Base-by-base conservation (phyloP, 2,888 invertebrate genomes). In the Tachina fera region DNA sequence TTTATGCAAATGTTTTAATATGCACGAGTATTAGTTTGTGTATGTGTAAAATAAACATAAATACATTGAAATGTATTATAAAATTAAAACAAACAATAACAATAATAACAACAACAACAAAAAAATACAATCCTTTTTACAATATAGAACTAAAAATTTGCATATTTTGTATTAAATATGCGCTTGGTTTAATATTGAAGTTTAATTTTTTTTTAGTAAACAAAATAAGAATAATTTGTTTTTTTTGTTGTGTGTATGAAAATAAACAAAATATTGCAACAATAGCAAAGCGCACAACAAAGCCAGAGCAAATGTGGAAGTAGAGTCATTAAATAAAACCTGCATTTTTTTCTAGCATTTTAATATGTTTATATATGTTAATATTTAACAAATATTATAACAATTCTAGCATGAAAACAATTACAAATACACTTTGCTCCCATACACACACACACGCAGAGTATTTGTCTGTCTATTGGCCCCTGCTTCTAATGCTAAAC, bases 331-430 rank as follows among this genome's bases (percentile, higher is more conserved):
- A 74, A 63, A 51, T 43, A 41, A 67, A 72, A 53, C 31, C 49
- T 16, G 68, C 61, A 75, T 61, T 77, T 74, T 76, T 31, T 67
- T 49, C 19, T 41, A 65, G n/a, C 11, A 51, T 84, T 84, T 82
- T 78, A 82, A 77, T 79, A 79, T 86, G 72, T 83, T 86, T 86
- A 56, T 72, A 43, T 83, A 86, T 86, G 79, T 76, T 83, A 86
- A 86, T 86, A 72, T 72, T 49, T 56, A 83, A n/a, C 83, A 86
- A 86, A 83, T 80, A 86, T 86, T 80, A 83, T 67, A 67, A 58
- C 65, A 76, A 86, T 61, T 83, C 70, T 53, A 53, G 63, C 78
- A 65, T 60, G 22, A 56, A 82, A 86, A 83, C 71, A 80, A 79
- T 79, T 75, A 47, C 45, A 81, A 83, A 76, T 22, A 67, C 65